A percentile compares a stretch with the other conserved stretches of the same genome.
Conservation (phyloP, 2,888 invertebrate genomes). For the Leucophenga montana region DNA sequence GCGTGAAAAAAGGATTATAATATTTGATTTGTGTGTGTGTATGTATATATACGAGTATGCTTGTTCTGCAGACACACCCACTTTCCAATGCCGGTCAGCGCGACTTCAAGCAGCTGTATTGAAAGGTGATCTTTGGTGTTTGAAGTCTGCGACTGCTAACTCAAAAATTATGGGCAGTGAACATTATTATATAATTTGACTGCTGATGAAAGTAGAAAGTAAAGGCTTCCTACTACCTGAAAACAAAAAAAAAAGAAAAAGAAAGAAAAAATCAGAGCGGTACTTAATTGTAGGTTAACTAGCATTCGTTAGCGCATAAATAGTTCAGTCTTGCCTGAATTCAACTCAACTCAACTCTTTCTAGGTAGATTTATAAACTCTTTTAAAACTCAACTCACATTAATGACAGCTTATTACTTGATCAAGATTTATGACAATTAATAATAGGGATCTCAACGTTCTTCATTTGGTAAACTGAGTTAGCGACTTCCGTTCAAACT, state of each 20-base stretch:
- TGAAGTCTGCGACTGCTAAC: slow-evolving; percentile 12
- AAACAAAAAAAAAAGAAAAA: too few species aligned
- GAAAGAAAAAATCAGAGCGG: slow-evolving; percentile 50
- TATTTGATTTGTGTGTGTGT: slow-evolving; percentile 30
- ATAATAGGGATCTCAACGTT: slow-evolving; percentile 65
- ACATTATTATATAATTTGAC: slow-evolving; percentile 62
- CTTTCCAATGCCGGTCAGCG: slow-evolving; percentile 44
- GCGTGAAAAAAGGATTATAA: slow-evolving; percentile 30
- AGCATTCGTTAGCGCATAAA: slow-evolving; percentile 1
- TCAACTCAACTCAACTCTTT: not conserved
- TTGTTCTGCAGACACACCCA: slow-evolving; percentile 20
- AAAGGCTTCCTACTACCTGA: not conserved
- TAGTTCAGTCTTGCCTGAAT: not conserved
- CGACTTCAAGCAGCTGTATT: slow-evolving; percentile 47
- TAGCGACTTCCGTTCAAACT: slow-evolving; percentile 22
- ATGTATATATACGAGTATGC: not conserved
- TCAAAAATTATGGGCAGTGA: slow-evolving; percentile 47
- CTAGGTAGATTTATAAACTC: too few species aligned
- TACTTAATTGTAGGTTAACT: slow-evolving; percentile 48
- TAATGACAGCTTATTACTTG: slow-evolving; percentile 62
- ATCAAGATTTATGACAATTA: slow-evolving; percentile 73
- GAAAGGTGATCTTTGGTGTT: slow-evolving; percentile 43
- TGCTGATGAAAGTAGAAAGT: not conserved
- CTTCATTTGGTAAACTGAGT: slow-evolving; percentile 4
- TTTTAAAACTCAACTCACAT: slow-evolving; percentile 1